Conservation (phyloP, 1,140 invertebrate species). For the Drosophila murphyi region DNA sequence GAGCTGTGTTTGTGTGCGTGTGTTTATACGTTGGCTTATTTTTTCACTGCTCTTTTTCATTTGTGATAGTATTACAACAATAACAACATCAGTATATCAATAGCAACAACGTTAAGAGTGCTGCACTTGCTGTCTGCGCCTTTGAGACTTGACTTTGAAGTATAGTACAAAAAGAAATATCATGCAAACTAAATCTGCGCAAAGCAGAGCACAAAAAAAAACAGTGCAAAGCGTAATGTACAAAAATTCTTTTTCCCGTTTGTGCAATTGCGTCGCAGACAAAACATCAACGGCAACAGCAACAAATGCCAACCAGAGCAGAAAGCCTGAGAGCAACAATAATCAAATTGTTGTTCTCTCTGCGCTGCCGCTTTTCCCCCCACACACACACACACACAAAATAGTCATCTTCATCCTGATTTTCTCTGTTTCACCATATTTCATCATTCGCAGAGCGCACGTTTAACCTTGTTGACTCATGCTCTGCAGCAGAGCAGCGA, state of each 20-base stretch:
- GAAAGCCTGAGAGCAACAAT: slow-evolving; percentile 36
- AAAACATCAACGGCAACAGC: slow-evolving; percentile 61
- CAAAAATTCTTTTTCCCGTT: slow-evolving; percentile 54
- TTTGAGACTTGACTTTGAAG: slow-evolving; percentile 81
- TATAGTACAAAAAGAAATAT: slow-evolving; percentile 34
- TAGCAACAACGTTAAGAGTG: slow-evolving; percentile 42
- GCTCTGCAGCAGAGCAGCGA: slow-evolving; percentile 27
- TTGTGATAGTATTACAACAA: slow-evolving; percentile 41
- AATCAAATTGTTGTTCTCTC: slow-evolving; percentile 37
- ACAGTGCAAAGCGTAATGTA: slow-evolving; percentile 57
- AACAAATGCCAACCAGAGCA: slow-evolving; percentile 45
- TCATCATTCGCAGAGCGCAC: slow-evolving; percentile 31
- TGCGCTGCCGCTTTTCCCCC: slow-evolving; percentile 35
- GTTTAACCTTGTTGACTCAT: slow-evolving; percentile 72
- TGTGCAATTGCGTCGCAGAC: slow-evolving; percentile 74
- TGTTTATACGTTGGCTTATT: slow-evolving; percentile 43
- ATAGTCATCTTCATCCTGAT: slow-evolving; percentile 57
- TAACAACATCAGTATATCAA: slow-evolving; percentile 27
- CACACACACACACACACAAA: not conserved
- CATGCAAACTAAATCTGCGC: slow-evolving; percentile 48
- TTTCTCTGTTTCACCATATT: slow-evolving; percentile 26
- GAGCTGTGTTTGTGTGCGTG: slow-evolving; percentile 21
- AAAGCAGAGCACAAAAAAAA: slow-evolving; percentile 49
- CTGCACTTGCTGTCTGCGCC: slow-evolving; percentile 50
- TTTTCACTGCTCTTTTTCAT: slow-evolving; percentile 53